These are phyloP conservation scores for Centropus bengalensis DNA, from an alignment of 2,113 vertebrate genomes.

Conservation along the genomic window DNA sequence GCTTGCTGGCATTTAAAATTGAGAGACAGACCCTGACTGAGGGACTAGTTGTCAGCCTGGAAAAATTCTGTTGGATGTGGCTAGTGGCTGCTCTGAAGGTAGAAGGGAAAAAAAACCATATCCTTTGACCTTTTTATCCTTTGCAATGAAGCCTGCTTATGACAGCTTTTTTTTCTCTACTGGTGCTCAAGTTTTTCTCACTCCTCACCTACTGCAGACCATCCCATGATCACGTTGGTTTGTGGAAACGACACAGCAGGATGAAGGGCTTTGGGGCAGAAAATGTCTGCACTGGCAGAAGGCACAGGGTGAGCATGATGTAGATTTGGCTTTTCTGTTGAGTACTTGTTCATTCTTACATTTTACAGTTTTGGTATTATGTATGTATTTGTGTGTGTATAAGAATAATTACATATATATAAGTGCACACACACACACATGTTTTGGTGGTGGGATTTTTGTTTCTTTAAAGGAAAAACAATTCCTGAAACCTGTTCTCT, in stretches of 20 bases:
- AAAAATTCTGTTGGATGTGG: conserved; percentile 36
- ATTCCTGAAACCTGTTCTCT: background rate
- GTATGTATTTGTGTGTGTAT: background rate
- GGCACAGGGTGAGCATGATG: background rate
- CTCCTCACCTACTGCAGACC: background rate
- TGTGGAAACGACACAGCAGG: background rate
- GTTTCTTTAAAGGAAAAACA: background rate
- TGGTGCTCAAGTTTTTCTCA: background rate
- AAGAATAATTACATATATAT: background rate
- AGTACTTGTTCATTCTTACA: background rate
- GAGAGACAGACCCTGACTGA: conserved; percentile 15
- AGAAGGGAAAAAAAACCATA: background rate
- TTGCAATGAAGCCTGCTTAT: background rate
- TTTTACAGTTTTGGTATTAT: background rate
- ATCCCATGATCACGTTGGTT: background rate
- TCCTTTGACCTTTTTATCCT: conserved; percentile 36
- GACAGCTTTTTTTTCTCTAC: conserved; percentile 43
- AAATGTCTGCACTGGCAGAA: background rate
- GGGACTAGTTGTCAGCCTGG: conserved; percentile 37
- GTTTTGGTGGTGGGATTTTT: background rate
- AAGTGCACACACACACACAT: fast-evolving
- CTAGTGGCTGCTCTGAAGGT: background rate
- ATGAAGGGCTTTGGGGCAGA: background rate
- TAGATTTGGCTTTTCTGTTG: background rate
- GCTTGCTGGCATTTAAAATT: conserved; percentile 41